These are phyloP conservation scores for Pygmarrhopalites habei DNA, from an alignment of 1,140 invertebrate species.

Conservation along the genomic window DNA sequence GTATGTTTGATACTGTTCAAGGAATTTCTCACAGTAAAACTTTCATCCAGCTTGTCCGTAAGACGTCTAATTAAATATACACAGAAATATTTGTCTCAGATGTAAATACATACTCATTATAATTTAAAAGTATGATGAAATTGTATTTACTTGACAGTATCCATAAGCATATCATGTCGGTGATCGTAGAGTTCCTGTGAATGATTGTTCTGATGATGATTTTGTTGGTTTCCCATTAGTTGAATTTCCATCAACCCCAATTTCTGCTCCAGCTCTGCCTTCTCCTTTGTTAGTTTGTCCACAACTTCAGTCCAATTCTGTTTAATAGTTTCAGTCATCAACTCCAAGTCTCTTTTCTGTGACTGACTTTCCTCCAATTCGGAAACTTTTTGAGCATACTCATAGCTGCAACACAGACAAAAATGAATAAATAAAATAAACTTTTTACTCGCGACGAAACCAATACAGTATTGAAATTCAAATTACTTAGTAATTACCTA, in stretches of 20 bases:
- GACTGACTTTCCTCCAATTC: not conserved
- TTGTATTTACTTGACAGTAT: too few species aligned
- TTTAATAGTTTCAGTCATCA: not conserved
- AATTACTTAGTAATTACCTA: constrained; percentile 12
- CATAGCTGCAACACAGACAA: not conserved
- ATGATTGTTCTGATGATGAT: too few species aligned
- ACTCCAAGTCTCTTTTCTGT: not conserved
- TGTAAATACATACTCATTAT: constrained; percentile 1
- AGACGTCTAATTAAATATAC: too few species aligned
- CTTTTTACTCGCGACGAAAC: not conserved
- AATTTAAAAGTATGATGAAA: too few species aligned
- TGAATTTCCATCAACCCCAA: too few species aligned
- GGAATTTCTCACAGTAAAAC: too few species aligned
- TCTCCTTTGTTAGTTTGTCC: not conserved
- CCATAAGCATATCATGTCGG: too few species aligned
- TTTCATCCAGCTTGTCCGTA: too few species aligned
- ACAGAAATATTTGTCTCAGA: not conserved
- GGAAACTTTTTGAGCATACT: not conserved
- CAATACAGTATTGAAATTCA: not conserved
- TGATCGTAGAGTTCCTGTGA: too few species aligned
- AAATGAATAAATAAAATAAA: not conserved
- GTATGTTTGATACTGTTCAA: too few species aligned
- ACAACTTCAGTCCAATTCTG: not conserved
- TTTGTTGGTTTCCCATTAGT: too few species aligned
- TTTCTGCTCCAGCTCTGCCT: not conserved